Evolutionary conservation across 2,113 vertebrate species (phyloP).

Genomic region (Hydrochoerus hydrochaeris): DNA sequence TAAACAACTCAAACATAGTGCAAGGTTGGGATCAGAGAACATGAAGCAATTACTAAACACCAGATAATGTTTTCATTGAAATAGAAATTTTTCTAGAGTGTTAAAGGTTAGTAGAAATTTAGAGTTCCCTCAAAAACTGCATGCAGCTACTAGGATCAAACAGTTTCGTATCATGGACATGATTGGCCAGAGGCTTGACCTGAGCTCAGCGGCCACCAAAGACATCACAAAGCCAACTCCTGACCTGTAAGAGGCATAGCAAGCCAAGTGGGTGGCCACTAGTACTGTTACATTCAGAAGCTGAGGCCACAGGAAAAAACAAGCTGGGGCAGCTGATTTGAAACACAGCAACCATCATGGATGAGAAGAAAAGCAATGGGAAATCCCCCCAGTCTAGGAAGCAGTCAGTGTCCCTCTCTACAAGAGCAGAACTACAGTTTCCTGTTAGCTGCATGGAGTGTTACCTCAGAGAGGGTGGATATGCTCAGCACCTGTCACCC

Average conservation of each 20-base stretch:
- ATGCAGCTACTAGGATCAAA: background rate
- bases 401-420: background rate
- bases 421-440: conserved; percentile 84
- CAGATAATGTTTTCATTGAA: background rate
- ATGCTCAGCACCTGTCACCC: conserved; percentile 46
- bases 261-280: background rate
- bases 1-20: background rate
- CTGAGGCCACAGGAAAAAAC: background rate
- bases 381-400: no score
- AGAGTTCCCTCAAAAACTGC: background rate
- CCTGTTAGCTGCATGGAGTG: conserved; percentile 84
- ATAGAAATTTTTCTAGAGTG: background rate
- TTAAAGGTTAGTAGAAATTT: background rate
- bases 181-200: background rate
- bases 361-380: background rate
- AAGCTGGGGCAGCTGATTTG: accelerated
- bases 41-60: background rate
- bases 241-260: background rate
- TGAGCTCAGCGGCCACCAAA: background rate
- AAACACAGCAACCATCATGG: background rate
- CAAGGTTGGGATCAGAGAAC: background rate
- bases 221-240: background rate
- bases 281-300: background rate
- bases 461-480: conserved; percentile 80
- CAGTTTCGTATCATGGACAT: background rate